Evolutionary conservation across 2,113 vertebrate genomes (phyloP).

Genomic region (Zeus faber): DNA sequence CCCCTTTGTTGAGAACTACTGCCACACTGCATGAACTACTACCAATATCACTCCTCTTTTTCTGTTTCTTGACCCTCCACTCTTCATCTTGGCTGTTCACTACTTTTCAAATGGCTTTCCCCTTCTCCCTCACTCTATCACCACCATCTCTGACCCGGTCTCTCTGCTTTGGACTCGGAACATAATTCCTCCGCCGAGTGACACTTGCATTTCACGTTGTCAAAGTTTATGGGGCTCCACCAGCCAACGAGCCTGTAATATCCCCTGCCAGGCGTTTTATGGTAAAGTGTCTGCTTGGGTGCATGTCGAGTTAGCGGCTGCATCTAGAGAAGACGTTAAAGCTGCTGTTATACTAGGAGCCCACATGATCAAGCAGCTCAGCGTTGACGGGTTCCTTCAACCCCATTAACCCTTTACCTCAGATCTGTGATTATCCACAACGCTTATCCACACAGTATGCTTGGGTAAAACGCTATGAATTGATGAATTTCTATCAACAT

Average conservation of each 20-base stretch:
- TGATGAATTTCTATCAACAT: not conserved
- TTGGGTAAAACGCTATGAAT: not conserved
- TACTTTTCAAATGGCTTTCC: too few relatives aligned
- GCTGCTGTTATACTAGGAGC: constrained; percentile 31
- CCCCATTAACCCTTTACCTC: constrained; percentile 7
- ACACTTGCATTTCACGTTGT: constrained; percentile 37
- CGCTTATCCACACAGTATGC: not conserved
- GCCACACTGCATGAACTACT: too few relatives aligned
- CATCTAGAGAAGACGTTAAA: constrained; percentile 8
- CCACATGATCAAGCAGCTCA: constrained; percentile 18
- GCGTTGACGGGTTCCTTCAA: constrained; percentile 21
- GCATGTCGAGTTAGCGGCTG: not conserved
- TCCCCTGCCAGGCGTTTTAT: constrained; percentile 32
- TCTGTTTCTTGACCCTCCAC: too few relatives aligned
- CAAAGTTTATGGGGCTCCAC: constrained; percentile 36
- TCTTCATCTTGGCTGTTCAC: too few relatives aligned
- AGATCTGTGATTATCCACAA: constrained; percentile 3
- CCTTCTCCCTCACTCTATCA: constrained; percentile 16
- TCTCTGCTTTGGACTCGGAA: constrained; percentile 14
- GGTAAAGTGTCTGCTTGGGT: constrained; percentile 19
- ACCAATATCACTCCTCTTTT: too few relatives aligned
- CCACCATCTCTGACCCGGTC: too few relatives aligned
- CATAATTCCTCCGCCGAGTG: not conserved
- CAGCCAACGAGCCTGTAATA: constrained; percentile 32
- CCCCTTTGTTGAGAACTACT: too few relatives aligned